These are phyloP conservation scores for Sepiola atlantica DNA, from an alignment of 2,888 invertebrate species.

Conservation along the genomic window DNA sequence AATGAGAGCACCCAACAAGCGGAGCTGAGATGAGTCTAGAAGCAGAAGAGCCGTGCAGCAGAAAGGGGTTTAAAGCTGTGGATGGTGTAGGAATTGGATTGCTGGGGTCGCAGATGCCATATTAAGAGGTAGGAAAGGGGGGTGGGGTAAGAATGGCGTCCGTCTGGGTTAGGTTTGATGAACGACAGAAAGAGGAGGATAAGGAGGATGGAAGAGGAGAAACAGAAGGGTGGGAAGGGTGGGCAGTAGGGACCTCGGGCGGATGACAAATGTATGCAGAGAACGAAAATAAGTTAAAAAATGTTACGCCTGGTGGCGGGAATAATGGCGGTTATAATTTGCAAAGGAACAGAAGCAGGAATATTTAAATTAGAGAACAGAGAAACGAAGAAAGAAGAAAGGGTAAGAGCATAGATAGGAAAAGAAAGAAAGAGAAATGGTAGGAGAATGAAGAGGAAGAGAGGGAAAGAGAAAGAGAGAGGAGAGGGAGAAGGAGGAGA, in stretches of 20 bases:
- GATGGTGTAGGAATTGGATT: background rate
- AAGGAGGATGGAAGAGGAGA: background rate
- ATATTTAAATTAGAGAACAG: background rate
- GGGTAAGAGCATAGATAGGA: background rate
- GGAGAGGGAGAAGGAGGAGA: background rate
- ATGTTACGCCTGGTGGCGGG: background rate
- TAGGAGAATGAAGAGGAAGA: background rate
- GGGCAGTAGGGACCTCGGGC: background rate
- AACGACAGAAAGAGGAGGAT: background rate
- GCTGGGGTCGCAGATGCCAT: background rate
- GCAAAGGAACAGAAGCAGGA: background rate
- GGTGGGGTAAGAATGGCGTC: conserved; percentile 4
- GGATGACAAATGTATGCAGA: background rate
- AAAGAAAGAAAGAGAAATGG: background rate
- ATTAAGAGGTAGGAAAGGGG: background rate
- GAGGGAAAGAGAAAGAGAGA: background rate
- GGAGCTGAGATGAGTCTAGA: background rate
- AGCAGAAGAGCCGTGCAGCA: background rate
- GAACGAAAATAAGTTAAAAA: background rate
- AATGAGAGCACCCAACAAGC: background rate
- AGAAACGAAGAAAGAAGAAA: background rate
- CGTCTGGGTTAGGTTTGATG: conserved; percentile 1
- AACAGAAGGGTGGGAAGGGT: background rate
- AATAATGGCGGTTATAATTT: background rate
- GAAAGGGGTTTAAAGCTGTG: background rate